phyloP scores from a whole-genome alignment of 1,140 invertebrate species.

The Melitaea cinxia region DNA sequence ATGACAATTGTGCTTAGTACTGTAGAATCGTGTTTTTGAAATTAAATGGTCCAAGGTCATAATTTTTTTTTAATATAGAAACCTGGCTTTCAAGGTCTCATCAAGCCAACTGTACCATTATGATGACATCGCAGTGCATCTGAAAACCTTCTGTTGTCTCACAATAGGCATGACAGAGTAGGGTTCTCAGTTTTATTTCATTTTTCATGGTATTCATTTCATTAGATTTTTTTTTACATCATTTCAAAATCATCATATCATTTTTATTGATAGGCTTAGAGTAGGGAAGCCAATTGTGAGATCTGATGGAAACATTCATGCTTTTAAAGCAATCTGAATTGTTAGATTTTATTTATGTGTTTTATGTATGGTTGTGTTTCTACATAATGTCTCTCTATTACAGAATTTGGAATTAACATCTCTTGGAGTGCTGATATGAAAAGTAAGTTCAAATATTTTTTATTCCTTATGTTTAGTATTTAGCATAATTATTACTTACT shows the following conservation, averaged over 20 bases:
- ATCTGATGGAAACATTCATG: constrained; percentile 57
- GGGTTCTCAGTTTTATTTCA: constrained; percentile 38
- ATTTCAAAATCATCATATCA: constrained; percentile 29
- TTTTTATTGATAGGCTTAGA: constrained; percentile 39
- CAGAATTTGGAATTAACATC: constrained; percentile 14
- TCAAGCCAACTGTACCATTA: constrained; percentile 30
- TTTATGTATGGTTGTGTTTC: neutral
- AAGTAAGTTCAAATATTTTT: neutral
- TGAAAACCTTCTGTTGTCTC: constrained; percentile 68
- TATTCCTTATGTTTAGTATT: too few relatives aligned
- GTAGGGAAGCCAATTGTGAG: constrained; percentile 66
- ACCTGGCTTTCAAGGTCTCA: too few relatives aligned
- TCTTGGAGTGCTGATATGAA: neutral
- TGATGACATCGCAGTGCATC: constrained; percentile 78
- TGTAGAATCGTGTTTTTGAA: too few relatives aligned
- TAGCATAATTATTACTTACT: too few relatives aligned
- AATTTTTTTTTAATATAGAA: too few relatives aligned
- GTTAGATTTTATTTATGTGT: constrained; percentile 1
- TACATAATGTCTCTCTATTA: constrained; percentile 24
- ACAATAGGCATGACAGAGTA: constrained; percentile 55
- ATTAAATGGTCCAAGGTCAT: too few relatives aligned
- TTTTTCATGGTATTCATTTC: constrained; percentile 30
- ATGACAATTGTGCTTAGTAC: too few relatives aligned
- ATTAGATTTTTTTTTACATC: constrained; percentile 32
- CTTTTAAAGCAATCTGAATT: constrained; percentile 46